Evolutionary conservation across 2,888 invertebrate species (phyloP), one percentile per base, ranked within the genome.

Genomic region (Drosophila kuntzei): DNA sequence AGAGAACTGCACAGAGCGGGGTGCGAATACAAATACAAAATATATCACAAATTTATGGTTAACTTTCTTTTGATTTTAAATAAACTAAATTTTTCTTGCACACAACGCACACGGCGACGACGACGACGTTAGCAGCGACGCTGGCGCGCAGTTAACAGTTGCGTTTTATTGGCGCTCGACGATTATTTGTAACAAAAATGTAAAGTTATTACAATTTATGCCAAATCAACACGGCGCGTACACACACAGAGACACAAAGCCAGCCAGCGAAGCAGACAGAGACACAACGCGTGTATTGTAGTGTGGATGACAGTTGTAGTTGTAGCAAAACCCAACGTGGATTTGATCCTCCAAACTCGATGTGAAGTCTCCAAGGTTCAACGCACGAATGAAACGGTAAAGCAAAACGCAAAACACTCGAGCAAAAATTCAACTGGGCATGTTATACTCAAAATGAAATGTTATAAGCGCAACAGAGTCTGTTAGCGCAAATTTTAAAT

Each of bases 361-460:
- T 84, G 87, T 89, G 91, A 91, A 91, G 91, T 91, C 91, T 91
- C 90, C 92, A 91, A 91, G 90, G 74, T 75, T 75, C 74, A 75
- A 75, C 72, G 74, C 74, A 75, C 74, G 74, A 75, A 75, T 75
- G 71, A 75, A 76, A 71, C 59, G 39, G 18, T 50, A 67, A 76
- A 71, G 76, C 62, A 67, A 62, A 66, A 67, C 71, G 76, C 76
- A 69, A 75, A 63, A 63, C 73, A 65, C 60, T 67, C 73, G 66
- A 71, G 62, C 66, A 55, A 76, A 89, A 88, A 72, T 86, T 47
- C 66, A 67, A 64, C 59, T 68, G 20, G 27, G 8, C n/a, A n/a
- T 76, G 79, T 75, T 76, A 69, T 59, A 59, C 80, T 75, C 76
- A 55, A 79, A 79, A 32, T 58, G 79, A 4, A 74, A 51, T 79